These are phyloP conservation scores for Vanessa cardui DNA, from an alignment of 2,888 invertebrate genomes.

Conservation along the genomic window DNA sequence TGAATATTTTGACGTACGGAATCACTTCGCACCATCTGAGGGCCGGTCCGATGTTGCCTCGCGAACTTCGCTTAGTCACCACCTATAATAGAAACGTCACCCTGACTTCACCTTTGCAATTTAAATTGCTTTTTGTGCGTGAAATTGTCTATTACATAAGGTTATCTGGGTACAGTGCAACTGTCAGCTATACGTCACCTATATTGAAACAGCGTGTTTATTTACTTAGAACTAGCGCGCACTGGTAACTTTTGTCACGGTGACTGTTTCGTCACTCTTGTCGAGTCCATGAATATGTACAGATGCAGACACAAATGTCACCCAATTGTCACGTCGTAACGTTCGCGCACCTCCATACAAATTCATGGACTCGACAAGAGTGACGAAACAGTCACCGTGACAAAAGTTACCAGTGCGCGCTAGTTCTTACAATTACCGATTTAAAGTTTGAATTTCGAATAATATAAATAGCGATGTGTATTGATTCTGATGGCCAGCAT, in stretches of 20 bases:
- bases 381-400: too few relatives aligned
- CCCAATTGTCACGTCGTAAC: too few relatives aligned
- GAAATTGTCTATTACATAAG: conserved; percentile 19
- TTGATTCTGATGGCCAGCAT: conserved; percentile 45
- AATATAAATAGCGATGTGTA: conserved; percentile 42
- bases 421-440: conserved; percentile 6
- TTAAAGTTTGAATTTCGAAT: conserved; percentile 30
- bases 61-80: conserved; percentile 65
- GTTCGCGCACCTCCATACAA: too few relatives aligned
- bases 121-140: conserved; percentile 50
- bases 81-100: conserved; percentile 59
- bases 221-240: too few relatives aligned
- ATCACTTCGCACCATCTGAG: conserved; percentile 68
- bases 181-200: conserved; percentile 7
- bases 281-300: too few relatives aligned
- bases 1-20: conserved; percentile 74
- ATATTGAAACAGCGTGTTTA: conserved; percentile 11
- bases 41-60: conserved; percentile 49
- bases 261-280: too few relatives aligned
- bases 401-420: too few relatives aligned
- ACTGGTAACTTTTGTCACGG: too few relatives aligned
- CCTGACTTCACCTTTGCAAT: conserved; percentile 55
- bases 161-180: conserved; percentile 1
- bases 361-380: too few relatives aligned
- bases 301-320: too few relatives aligned